These are phyloP conservation scores for Arremon brunneinucha DNA, from an alignment of 2,797 vertebrate species.

Conservation along the genomic window DNA sequence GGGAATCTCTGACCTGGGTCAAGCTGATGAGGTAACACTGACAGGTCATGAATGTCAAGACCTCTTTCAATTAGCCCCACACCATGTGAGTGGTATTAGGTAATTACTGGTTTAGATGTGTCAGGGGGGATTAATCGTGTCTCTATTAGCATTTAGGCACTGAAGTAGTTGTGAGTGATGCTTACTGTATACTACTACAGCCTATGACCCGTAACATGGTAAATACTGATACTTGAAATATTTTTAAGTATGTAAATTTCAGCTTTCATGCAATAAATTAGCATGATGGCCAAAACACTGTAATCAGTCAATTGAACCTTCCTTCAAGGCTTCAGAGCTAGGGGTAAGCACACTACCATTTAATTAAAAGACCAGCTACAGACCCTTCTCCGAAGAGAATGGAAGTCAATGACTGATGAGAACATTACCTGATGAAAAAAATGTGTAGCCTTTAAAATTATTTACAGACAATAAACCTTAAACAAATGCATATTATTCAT, in stretches of 20 bases:
- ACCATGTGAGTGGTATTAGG: neutral
- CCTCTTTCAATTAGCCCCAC: conserved; percentile 30
- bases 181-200: neutral
- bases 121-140: neutral
- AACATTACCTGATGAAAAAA: neutral
- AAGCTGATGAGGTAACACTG: neutral
- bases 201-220: neutral
- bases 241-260: neutral
- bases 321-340: neutral
- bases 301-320: neutral
- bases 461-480: neutral
- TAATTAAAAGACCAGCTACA: neutral
- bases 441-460: neutral
- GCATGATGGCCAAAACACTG: neutral
- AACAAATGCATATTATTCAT: neutral
- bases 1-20: conserved; percentile 44
- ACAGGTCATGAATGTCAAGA: neutral
- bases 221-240: neutral
- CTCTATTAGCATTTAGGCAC: neutral
- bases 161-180: neutral
- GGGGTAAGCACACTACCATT: rapidly evolving
- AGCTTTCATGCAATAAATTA: neutral
- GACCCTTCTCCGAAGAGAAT: neutral
- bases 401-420: neutral
- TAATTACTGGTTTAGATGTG: neutral